Evolutionary conservation across 2,113 vertebrate genomes (phyloP), one percentile per base, ranked within the genome.

Genomic region (Dromaius novaehollandiae): DNA sequence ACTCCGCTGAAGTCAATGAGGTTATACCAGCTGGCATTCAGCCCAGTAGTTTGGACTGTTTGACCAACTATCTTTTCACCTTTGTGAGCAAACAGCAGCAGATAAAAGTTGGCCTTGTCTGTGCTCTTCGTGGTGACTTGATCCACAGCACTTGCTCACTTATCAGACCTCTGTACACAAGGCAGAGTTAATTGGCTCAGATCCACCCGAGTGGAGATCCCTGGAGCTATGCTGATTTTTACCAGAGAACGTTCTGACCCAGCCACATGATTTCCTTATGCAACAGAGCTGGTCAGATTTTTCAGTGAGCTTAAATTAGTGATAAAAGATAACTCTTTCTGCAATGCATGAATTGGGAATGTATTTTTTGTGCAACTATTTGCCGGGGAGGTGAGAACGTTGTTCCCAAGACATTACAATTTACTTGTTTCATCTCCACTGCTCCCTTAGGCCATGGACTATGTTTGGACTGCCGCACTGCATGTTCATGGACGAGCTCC

Each of bases 51-150:
- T 90, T 63, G 79, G 40, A 83, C 91, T 36, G 16, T 81, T 96
- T 68, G 79, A 80, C 88, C 91, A 80, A 48, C 84, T 89, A 20
- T 85, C 90, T 89, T 77, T 94, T 89, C 88, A 95, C 97, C 91
- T 95, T 93, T 93, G 89, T 84, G 95, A 44, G 0, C 94, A 96
- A 97, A 96, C 82, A 91, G 86, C 92, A 92, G 95, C 89, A 95
- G 97, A 96, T 96, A 96, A 97, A 91, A 70, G 50, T 17, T 85
- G 87, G 71, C 93, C 88, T 96, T 95, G 92, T 94, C 89, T 96
- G 88, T 82, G 79, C 82, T 89, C 74, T 63, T 86, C 69, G 61
- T 90, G 93, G 96, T 82, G 95, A 66, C 93, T 97, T 96, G 96
- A 96, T 95, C 94, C 86, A 51, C 76, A 77, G 92, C 85, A 75